These are phyloP conservation scores for Bactericera cockerelli DNA, from an alignment of 1,140 invertebrate genomes.

Conservation along the genomic window DNA sequence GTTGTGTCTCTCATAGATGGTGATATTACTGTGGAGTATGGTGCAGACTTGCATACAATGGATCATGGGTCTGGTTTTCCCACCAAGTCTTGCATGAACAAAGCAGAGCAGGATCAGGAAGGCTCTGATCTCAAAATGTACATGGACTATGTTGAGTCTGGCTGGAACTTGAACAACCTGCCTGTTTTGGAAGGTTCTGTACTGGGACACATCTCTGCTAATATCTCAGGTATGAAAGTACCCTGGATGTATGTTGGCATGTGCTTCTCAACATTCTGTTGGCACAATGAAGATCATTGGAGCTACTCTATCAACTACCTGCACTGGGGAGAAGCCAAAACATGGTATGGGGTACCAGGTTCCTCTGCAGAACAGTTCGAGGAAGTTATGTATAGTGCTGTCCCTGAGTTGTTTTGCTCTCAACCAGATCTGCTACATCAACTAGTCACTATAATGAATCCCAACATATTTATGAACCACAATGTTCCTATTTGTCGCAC, in stretches of 20 bases:
- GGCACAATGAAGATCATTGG: conserved; percentile 99
- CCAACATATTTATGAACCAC: conserved; percentile 79
- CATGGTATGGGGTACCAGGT: conserved; percentile 92
- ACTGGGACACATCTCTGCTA: conserved; percentile 87
- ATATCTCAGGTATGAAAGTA: conserved; percentile 97
- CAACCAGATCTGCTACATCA: conserved; percentile 65
- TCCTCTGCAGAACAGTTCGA: conserved; percentile 85
- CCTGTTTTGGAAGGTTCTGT: conserved; percentile 85
- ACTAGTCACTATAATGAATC: conserved; percentile 79
- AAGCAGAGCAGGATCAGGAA: background rate
- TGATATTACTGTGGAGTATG: conserved; percentile 95
- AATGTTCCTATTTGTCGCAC: conserved; percentile 58
- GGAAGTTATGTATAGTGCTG: conserved; percentile 80
- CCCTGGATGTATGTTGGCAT: conserved; percentile 99
- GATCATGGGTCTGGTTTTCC: conserved; percentile 98
- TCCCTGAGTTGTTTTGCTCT: conserved; percentile 88
- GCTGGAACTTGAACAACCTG: conserved; percentile 98
- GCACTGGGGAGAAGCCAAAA: conserved; percentile 82
- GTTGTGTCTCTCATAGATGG: conserved; percentile 93
- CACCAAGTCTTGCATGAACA: conserved; percentile 32
- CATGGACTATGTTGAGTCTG: conserved; percentile 77
- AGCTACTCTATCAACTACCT: conserved; percentile 99
- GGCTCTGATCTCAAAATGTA: background rate
- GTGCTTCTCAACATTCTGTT: conserved; percentile 99
- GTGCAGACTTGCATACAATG: conserved; percentile 95